Evolutionary conservation across 2,888 invertebrate species (phyloP), one percentile per base, ranked within the genome.

Genomic region (Podotricha telesiphe): DNA sequence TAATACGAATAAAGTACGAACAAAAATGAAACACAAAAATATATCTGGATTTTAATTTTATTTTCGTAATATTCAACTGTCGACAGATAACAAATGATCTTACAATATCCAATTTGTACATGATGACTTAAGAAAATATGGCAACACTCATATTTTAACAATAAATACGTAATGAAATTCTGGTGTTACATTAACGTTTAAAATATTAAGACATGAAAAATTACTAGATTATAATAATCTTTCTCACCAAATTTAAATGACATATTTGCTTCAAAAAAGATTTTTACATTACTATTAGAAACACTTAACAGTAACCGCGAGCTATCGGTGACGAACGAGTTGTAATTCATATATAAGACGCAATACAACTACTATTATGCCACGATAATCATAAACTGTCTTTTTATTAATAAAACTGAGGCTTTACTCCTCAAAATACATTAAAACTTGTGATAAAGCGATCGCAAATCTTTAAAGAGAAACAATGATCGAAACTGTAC

Each of bases 21-120:
- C 11, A 74, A 70, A 76, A 77, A 74, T 77, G 74, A 86, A 85
- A 86, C 81, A 69, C 78, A 80, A 67, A 71, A 63, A 74, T 71
- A 71, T 82, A 76, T 84, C 85, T 89, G 85, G 82, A n/a, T 87
- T 87, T 91, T 86, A 85, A 86, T 89, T 90, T 86, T 91, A 92
- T 92, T 92, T 92, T 91, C 86, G 84, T 92, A 93, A 93, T 93
- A 91, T 91, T 91, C 91, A 93, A 93, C 93, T 91, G 93, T 90
- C 87, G 92, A 92, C 90, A 91, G 91, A 91, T 92, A 93, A 93
- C 92, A 92, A 93, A 92, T 91, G 91, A 89, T 88, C 91, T 91
- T 92, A 91, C 86, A 88, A 87, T 92, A 92, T 91, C 88, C 89
- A 89, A 92, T 92, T 92, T 91, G 92, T 93, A 93, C 92, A 92